phyloP scores from a whole-genome alignment of 92 coral and sea anemone genomes.

The Actinernus sp. region DNA sequence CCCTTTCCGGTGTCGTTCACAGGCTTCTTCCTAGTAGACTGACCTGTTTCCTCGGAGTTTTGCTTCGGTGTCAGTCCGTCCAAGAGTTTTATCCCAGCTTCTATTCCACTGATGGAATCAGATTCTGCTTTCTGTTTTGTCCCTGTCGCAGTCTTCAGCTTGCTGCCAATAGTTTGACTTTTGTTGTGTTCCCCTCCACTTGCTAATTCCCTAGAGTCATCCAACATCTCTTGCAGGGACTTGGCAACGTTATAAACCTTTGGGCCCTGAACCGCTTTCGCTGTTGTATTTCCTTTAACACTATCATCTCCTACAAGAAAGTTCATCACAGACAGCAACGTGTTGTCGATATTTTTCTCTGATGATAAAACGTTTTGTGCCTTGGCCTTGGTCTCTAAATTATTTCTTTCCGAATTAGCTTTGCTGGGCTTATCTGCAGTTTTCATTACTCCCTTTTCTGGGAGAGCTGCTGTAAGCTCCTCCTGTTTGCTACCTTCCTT shows the following conservation, averaged over 20 bases:
- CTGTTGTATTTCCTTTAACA: neutral
- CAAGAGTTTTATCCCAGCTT: neutral
- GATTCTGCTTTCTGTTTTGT: neutral
- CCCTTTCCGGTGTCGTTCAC: constrained; percentile 14
- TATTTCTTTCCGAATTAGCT: neutral
- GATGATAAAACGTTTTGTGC: neutral
- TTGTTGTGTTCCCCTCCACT: neutral
- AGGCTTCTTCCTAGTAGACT: no score
- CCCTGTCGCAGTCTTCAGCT: neutral
- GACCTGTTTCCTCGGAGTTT: neutral
- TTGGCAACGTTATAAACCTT: neutral
- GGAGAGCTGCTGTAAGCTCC: neutral
- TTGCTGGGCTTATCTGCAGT: neutral
- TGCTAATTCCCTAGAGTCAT: no score
- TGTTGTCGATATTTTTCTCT: neutral
- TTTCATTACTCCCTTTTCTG: neutral
- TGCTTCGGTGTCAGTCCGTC: neutral
- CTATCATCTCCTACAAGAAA: neutral
- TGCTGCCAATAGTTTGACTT: no score
- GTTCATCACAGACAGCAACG: neutral
- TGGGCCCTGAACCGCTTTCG: neutral
- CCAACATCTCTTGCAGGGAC: neutral
- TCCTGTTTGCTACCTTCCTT: neutral
- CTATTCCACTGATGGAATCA: neutral
- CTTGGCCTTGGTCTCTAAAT: neutral